These are phyloP conservation scores for Malacosoma neustria DNA, from an alignment of 2,888 invertebrate species.

Conservation along the genomic window DNA sequence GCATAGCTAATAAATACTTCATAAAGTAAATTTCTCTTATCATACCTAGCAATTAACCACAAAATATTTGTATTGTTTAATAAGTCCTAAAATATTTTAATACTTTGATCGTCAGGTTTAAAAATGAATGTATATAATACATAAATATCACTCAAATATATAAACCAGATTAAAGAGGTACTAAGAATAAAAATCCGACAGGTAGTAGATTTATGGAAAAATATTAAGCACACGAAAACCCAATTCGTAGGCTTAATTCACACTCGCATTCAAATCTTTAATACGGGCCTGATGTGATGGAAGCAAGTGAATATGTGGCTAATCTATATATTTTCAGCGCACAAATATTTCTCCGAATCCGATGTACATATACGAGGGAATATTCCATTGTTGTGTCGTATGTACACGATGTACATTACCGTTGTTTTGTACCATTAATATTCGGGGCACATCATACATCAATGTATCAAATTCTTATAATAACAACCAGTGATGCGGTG, in stretches of 20 bases:
- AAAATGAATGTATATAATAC: too few species aligned
- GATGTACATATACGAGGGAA: constrained; percentile 1
- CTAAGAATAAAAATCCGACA: too few species aligned
- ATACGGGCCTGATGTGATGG: constrained; percentile 14
- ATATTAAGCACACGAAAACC: constrained; percentile 6
- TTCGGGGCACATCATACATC: constrained; percentile 1
- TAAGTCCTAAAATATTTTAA: too few species aligned
- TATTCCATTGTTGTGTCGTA: not conserved
- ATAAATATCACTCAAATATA: too few species aligned
- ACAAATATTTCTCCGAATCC: constrained; percentile 9
- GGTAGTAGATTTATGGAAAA: not conserved
- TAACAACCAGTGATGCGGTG: constrained; percentile 13
- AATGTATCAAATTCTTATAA: constrained; percentile 3
- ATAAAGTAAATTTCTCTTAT: too few species aligned
- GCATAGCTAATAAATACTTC: too few species aligned
- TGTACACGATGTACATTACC: constrained; percentile 3
- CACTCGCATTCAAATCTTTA: constrained; percentile 13
- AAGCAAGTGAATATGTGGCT: constrained; percentile 21
- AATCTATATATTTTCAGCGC: constrained; percentile 18
- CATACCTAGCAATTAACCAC: too few species aligned
- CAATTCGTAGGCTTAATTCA: constrained; percentile 13
- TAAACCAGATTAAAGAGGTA: too few species aligned
- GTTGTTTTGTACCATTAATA: constrained; percentile 3
- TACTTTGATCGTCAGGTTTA: too few species aligned
- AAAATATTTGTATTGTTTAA: too few species aligned